Conservation (phyloP, 2,113 vertebrate species). For the Penelope pileata region DNA sequence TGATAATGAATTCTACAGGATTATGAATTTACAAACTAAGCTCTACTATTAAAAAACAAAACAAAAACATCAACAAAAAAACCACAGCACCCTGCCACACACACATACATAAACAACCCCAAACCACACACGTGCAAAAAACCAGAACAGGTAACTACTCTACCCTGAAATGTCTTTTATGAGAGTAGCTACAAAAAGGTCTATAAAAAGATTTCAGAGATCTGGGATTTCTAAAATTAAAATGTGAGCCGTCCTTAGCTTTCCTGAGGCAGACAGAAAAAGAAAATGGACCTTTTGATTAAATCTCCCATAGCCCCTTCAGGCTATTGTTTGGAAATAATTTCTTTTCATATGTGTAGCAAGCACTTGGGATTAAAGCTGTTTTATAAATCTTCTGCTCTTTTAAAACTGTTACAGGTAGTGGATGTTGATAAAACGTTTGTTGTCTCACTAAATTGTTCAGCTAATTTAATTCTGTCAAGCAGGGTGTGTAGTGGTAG, state of each 20-base stretch:
- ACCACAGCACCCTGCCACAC: neutral
- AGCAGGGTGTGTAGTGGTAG: neutral
- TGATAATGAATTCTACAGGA: neutral
- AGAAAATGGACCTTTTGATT: neutral
- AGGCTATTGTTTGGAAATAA: slow-evolving; percentile 15
- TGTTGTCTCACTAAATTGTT: slow-evolving; percentile 47
- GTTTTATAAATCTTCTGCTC: slow-evolving; percentile 19
- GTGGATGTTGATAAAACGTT: slow-evolving; percentile 17
- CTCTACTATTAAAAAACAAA: neutral
- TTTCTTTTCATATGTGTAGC: neutral
- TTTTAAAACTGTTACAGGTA: slow-evolving; percentile 5
- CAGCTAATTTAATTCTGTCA: slow-evolving; percentile 23
- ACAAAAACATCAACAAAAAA: neutral
- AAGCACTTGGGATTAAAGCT: neutral
- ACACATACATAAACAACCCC: neutral
- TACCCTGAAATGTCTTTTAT: neutral
- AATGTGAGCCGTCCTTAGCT: neutral
- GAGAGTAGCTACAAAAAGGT: neutral
- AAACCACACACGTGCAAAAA: neutral
- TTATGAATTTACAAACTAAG: neutral
- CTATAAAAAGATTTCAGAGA: neutral
- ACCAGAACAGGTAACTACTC: neutral
- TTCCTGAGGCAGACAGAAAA: neutral
- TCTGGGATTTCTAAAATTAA: neutral
- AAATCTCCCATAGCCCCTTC: neutral